These are phyloP conservation scores for Brachionus sp. DNA, from an alignment of 1,140 invertebrate species.

Conservation along the genomic window DNA sequence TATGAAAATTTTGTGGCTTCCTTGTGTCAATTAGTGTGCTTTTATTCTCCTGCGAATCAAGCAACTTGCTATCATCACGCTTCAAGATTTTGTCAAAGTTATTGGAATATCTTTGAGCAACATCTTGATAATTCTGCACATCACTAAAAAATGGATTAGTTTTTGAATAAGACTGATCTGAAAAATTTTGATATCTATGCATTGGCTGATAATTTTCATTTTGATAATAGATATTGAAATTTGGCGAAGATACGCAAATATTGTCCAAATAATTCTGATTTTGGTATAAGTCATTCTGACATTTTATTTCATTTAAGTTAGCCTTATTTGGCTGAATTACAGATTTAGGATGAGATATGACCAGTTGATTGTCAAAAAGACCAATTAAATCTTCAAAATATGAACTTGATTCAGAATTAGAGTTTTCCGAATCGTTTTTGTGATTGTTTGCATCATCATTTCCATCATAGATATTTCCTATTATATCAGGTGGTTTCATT, in stretches of 20 bases:
- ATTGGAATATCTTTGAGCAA: background rate
- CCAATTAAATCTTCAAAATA: slow-evolving; percentile 4
- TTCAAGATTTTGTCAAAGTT: background rate
- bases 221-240: background rate
- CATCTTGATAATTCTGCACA: background rate
- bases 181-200: background rate
- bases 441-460: background rate
- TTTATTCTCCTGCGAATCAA: background rate
- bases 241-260: background rate
- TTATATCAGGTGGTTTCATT: slow-evolving; percentile 74
- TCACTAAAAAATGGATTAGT: slow-evolving; percentile 1
- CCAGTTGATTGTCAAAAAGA: background rate
- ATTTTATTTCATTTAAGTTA: background rate
- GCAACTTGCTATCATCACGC: background rate
- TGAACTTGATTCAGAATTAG: background rate
- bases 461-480: slow-evolving; percentile 59
- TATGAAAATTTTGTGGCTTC: background rate
- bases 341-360: background rate
- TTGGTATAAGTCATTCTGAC: slow-evolving; percentile 3
- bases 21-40: background rate
- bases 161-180: background rate
- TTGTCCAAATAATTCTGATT: background rate
- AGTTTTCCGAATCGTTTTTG: background rate
- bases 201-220: background rate
- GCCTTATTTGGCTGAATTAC: background rate